These are phyloP conservation scores for Rhinolophus sinicus DNA, from an alignment of 2,113 vertebrate species.

Conservation along the genomic window DNA sequence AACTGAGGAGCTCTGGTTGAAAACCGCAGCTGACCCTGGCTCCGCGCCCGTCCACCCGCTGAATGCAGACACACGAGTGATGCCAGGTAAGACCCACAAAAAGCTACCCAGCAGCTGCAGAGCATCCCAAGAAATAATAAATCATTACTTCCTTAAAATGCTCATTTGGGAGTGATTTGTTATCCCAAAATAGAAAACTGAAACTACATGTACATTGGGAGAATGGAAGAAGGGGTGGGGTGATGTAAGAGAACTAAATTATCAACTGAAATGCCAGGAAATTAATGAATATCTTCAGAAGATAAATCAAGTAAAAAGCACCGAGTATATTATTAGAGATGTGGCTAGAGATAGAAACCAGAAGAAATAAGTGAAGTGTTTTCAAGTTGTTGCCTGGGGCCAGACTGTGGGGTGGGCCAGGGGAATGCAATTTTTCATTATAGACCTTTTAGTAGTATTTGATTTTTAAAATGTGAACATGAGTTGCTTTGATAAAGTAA, in stretches of 20 bases:
- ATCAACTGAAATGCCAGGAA: background rate
- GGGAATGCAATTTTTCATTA: constrained; percentile 67
- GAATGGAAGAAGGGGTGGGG: background rate
- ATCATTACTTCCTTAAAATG: background rate
- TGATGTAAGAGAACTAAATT: background rate
- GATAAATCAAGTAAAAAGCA: constrained; percentile 11
- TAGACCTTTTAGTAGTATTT: constrained; percentile 67
- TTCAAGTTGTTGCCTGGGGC: constrained; percentile 67
- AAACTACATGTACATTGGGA: background rate
- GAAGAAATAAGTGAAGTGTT: constrained; percentile 49
- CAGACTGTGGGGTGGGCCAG: constrained; percentile 62
- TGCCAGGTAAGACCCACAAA: background rate
- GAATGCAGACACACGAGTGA: background rate
- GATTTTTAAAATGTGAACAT: constrained; percentile 69
- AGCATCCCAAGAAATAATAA: background rate
- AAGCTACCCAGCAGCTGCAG: background rate
- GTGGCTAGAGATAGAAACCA: background rate
- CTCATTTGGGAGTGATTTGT: background rate
- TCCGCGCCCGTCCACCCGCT: background rate
- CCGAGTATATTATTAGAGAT: background rate
- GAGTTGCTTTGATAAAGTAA: constrained; percentile 68
- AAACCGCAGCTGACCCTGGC: background rate
- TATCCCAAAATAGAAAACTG: background rate
- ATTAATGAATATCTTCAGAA: constrained; percentile 47
- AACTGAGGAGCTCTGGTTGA: background rate